Conservation (phyloP, 2,113 vertebrate species). For the Pandion haliaetus region DNA sequence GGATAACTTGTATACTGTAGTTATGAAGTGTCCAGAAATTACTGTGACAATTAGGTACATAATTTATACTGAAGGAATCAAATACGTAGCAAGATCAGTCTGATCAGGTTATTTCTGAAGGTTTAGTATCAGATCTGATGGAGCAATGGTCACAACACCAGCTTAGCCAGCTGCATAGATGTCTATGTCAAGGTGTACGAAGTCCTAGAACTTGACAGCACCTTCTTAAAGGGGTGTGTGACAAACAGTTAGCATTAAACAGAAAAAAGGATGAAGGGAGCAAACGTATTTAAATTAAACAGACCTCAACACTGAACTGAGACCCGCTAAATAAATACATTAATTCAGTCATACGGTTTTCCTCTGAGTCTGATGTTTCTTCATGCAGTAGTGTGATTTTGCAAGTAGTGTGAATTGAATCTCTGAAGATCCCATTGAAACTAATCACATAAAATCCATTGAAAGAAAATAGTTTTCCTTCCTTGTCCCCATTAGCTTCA, state of each 20-base stretch:
- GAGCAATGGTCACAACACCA: not conserved
- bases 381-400: not conserved
- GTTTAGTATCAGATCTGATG: not conserved
- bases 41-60: not conserved
- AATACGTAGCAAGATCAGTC: not conserved
- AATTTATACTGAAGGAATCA: not conserved
- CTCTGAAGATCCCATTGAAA: not conserved
- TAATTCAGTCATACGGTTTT: not conserved
- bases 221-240: not conserved
- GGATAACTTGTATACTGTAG: not conserved
- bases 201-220: not conserved
- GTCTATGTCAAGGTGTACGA: not conserved
- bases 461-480: not conserved
- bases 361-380: not conserved
- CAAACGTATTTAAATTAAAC: not conserved
- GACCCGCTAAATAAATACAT: not conserved
- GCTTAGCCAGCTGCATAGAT: not conserved
- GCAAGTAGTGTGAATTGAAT: not conserved
- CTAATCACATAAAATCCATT: not conserved
- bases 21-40: not conserved
- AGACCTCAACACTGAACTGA: not conserved
- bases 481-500: not conserved
- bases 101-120: not conserved
- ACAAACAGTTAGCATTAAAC: not conserved
- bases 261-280: not conserved